Evolutionary conservation across 2,888 invertebrate species (phyloP), one percentile per base, ranked within the genome.

Genomic region (Tanytarsus gracilentus): DNA sequence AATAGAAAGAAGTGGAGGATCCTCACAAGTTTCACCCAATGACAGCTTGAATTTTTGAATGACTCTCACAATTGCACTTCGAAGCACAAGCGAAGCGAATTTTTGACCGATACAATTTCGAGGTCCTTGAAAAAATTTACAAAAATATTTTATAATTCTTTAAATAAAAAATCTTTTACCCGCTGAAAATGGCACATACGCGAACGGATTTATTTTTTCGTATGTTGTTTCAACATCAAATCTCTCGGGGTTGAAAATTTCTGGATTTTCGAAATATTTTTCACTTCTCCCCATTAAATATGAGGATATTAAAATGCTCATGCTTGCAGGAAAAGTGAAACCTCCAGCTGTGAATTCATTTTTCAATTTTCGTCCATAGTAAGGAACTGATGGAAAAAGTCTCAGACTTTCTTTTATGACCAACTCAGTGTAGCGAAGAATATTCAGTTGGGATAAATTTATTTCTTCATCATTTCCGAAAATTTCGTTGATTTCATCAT

Each of bases 121-220:
- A 5, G 49, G 21, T 14, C 39, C 55, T n/a, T n/a, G n/a, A n/a
- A n/a, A n/a, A n/a, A n/a, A n/a, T n/a, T n/a, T n/a, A n/a, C n/a
- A n/a, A n/a, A n/a, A n/a, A n/a, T n/a, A n/a, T n/a, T n/a, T n/a
- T n/a, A n/a, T n/a, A n/a, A n/a, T n/a, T n/a, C n/a, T n/a, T n/a
- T n/a, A n/a, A n/a, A n/a, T n/a, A n/a, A n/a, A n/a, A n/a, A n/a
- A n/a, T n/a, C n/a, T n/a, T n/a, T 51, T 16, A 30, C 72, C 72
- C 5, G 72, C 72, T 62, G 71, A 71, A 39, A 73, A 73, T 1
- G 73, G 72, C 62, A 73, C 68, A 62, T 67, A 68, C 36, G 66
- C 67, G 50, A 65, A 69, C 3, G 65, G 64, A 9, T 65, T 58
- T 2, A 23, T 23, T 21, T 39, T 55, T 8, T 61, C 56, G 14